Percentiles rank a stretch among this genome's conserved stretches.
Conservation (phyloP, 2,888 invertebrate genomes). For the Drosophila cracens region DNA sequence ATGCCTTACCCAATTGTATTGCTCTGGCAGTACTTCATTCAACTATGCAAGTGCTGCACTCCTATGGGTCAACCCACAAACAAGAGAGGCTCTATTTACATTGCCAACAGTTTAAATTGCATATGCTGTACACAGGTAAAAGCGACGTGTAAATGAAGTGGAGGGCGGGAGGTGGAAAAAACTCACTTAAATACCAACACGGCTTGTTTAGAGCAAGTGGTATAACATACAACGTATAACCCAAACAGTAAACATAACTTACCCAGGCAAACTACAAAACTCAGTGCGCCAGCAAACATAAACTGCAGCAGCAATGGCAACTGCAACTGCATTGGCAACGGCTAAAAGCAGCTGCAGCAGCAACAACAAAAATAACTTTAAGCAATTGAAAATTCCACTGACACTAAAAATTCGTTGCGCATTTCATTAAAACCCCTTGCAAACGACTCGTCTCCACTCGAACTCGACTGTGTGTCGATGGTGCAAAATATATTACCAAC, state of each 20-base stretch:
- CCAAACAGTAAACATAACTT: conserved; percentile 65
- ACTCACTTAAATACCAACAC: conserved; percentile 38
- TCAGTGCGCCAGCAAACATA: conserved; percentile 21
- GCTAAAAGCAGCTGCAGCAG: conserved; percentile 35
- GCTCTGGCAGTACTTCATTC: not conserved
- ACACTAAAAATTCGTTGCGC: conserved; percentile 77
- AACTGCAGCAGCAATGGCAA: conserved; percentile 53
- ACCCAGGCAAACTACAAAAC: conserved; percentile 50
- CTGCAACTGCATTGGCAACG: conserved; percentile 25
- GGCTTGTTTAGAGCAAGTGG: conserved; percentile 40
- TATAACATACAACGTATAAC: conserved; percentile 42
- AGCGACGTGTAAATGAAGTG: not conserved
- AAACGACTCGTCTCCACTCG: conserved; percentile 50
- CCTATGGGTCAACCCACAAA: conserved; percentile 12
- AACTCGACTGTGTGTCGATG: conserved; percentile 48
- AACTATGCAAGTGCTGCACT: not conserved
- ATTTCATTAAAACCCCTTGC: conserved; percentile 71
- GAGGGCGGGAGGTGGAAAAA: not conserved
- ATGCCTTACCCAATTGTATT: not conserved
- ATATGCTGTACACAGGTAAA: conserved; percentile 20
- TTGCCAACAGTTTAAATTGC: conserved; percentile 48
- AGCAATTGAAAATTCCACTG: conserved; percentile 78
- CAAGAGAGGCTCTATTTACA: conserved; percentile 21
- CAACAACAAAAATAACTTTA: conserved; percentile 49
- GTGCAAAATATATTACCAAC: conserved; percentile 73